Base-by-base conservation (phyloP, 2,888 invertebrate genomes). In the Amiota communis region DNA sequence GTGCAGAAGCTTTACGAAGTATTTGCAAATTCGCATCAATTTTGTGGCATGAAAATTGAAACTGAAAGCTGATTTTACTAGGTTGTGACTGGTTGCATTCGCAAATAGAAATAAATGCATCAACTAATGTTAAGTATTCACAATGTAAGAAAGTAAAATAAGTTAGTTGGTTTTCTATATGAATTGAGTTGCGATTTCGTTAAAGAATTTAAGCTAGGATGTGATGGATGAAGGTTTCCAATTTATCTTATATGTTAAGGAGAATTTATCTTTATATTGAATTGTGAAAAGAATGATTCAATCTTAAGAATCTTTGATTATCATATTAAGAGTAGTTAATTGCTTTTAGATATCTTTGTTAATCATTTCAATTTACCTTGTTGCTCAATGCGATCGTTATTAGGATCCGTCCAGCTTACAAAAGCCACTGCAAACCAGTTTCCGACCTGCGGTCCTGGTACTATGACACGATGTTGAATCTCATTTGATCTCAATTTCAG, bases 391-490 rank as follows among this genome's bases (percentile, higher is more conserved):
- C 93, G 92, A 82, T 93, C 93, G 36, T 91, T 90, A 77, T 93
- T 92, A 2, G 95, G 95, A 91, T 95, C 94, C 67, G 92, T 92
- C 93, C 95, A 95, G 72, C 94, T 92, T 75, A 95, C 91, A 88
- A 95, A 96, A 9, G 94, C 93, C 71, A 95, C 92, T 0, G 93
- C 94, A 90, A 94, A 96, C 94, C 96, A 96, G 83, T 93, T 93
- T 1, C 96, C 96, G 0, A 95, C 92, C 72, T 91, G 91, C 0
- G 95, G 95, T 74, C 93, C 93, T 46, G 90, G 90, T 76, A 95
- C 91, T 70, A 91, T 91, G 72, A 93, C 92, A 49, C 92, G 91
- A 65, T 91, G 90, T 80, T 92, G 92, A 70, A 89, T 90, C 36
- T 92, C 92, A 82, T 94, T 91, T 0, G 95, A 94, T 73, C 90